A percentile compares a stretch with the other conserved stretches of the same genome.
These are phyloP conservation scores for Dermochelys coriacea DNA, from an alignment of 2,797 vertebrate genomes.

Conservation along the genomic window DNA sequence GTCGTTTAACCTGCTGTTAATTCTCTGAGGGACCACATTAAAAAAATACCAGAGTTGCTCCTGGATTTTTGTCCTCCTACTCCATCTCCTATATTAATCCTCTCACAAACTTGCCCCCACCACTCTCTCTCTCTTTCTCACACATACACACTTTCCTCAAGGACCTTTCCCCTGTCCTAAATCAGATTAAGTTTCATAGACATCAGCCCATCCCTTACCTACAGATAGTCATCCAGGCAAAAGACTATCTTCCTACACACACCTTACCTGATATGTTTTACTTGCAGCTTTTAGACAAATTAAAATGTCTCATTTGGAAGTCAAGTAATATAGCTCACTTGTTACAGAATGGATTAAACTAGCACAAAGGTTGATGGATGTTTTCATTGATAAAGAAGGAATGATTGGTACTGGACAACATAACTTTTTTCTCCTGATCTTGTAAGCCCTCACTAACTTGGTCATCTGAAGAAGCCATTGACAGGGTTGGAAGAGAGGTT, in stretches of 20 bases:
- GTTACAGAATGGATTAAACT: slow-evolving; percentile 7
- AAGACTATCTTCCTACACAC: not conserved
- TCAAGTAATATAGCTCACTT: slow-evolving; percentile 1
- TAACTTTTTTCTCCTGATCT: not conserved
- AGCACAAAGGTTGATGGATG: not conserved
- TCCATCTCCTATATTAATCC: not conserved
- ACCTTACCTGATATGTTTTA: not conserved
- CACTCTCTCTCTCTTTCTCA: not conserved
- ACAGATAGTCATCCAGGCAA: not conserved
- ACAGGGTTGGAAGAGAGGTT: not conserved
- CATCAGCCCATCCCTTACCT: not conserved
- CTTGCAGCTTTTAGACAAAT: not conserved
- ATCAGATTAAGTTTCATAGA: not conserved
- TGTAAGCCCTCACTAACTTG: not conserved
- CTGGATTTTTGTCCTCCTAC: not conserved
- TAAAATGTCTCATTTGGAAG: not conserved
- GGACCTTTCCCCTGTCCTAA: not conserved
- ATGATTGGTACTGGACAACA: slow-evolving; percentile 16
- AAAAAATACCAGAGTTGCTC: not conserved
- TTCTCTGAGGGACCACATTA: not conserved
- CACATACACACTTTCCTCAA: not conserved
- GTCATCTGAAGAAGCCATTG: not conserved
- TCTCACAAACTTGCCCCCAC: not conserved
- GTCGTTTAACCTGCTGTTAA: not conserved
- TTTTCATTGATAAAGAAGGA: slow-evolving; percentile 10